These are phyloP conservation scores for Julus scandinavius DNA, from an alignment of 2,888 invertebrate species.

Conservation along the genomic window DNA sequence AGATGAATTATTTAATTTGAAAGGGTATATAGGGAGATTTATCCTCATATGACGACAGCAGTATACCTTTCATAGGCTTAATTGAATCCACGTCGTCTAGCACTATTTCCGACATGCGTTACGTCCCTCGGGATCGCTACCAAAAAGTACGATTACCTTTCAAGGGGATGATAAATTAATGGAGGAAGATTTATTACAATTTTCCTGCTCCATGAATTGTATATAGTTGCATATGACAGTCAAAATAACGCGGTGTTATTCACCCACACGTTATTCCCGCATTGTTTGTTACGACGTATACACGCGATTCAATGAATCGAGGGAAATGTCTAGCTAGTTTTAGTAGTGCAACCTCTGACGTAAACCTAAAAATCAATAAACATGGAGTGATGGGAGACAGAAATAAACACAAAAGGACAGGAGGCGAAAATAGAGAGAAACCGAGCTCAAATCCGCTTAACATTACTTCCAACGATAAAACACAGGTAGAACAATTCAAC, in stretches of 20 bases:
- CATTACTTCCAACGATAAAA: not conserved
- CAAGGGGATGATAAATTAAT: not conserved
- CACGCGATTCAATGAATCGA: not conserved
- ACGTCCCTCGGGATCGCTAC: not conserved
- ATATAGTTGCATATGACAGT: not conserved
- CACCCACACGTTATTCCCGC: not conserved
- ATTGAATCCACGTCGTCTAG: not conserved
- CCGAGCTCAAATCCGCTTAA: not conserved
- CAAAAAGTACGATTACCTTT: not conserved
- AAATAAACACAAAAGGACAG: slow-evolving; percentile 11
- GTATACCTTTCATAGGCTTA: no score
- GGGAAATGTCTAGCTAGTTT: not conserved
- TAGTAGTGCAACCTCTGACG: not conserved
- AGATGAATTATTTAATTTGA: no score
- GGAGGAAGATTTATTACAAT: not conserved
- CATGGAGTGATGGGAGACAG: slow-evolving; percentile 2
- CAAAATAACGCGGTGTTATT: not conserved
- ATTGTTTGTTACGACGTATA: not conserved
- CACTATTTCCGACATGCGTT: not conserved
- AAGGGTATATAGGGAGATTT: no score
- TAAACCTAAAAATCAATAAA: slow-evolving; percentile 11
- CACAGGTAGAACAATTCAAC: no score
- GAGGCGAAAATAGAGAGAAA: not conserved
- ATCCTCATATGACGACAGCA: no score
- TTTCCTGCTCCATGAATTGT: not conserved